A percentile compares a stretch with the other conserved stretches of the same genome.
Conservation (phyloP, 2,797 vertebrate species). For the Clangula hyemalis region DNA sequence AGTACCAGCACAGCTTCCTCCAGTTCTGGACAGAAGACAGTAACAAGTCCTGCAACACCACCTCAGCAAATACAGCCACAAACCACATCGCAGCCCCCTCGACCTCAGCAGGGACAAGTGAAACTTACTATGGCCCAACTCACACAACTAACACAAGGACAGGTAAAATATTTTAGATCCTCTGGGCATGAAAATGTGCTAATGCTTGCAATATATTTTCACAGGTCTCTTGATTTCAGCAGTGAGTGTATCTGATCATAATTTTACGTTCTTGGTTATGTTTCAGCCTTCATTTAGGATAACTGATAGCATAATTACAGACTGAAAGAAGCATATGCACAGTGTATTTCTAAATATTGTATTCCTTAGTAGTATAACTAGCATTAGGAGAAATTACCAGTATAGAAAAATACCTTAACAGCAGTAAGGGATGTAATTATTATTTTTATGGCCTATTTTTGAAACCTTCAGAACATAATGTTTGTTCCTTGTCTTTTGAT, state of each 20-base stretch:
- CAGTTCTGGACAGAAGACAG: constrained; percentile 79
- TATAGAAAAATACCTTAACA: background rate
- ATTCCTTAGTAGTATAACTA: background rate
- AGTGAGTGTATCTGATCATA: background rate
- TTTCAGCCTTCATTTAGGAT: background rate
- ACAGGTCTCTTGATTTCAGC: background rate
- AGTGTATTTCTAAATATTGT: background rate
- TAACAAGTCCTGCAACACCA: constrained; percentile 71
- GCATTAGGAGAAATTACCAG: background rate
- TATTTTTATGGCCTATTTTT: background rate
- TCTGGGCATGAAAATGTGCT: background rate
- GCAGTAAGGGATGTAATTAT: background rate
- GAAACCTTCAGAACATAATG: background rate
- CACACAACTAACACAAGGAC: constrained; percentile 91
- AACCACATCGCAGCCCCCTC: constrained; percentile 73
- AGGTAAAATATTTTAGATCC: constrained; percentile 78
- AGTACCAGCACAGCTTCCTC: constrained; percentile 82
- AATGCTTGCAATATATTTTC: rapidly evolving
- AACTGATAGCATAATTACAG: background rate
- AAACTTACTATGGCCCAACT: constrained; percentile 96
- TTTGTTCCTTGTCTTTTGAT: background rate
- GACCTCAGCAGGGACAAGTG: constrained; percentile 91
- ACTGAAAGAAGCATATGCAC: background rate
- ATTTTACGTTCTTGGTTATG: background rate
- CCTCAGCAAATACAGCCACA: constrained; percentile 71